Evolutionary conservation across 1,140 invertebrate species (phyloP).

Genomic region (Drosophila trapezifrons): DNA sequence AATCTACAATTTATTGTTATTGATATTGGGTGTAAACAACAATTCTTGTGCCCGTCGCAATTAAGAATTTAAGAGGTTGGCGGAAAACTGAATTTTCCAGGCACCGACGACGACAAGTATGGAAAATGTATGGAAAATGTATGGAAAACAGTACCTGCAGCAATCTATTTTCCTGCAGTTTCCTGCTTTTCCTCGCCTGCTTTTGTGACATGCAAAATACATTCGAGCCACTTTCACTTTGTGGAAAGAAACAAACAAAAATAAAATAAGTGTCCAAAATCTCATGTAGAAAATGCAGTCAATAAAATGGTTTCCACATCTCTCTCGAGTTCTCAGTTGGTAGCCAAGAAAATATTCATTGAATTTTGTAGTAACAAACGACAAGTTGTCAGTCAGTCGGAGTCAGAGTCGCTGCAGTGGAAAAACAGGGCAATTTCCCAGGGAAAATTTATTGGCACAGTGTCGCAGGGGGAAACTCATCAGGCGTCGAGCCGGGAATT

Average conservation of each 20-base stretch:
- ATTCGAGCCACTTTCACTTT: conserved; percentile 58
- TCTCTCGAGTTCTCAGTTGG: conserved; percentile 6
- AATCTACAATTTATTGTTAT: conserved; percentile 80
- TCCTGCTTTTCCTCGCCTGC: conserved; percentile 1
- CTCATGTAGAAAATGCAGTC: conserved; percentile 61
- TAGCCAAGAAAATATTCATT: conserved; percentile 71
- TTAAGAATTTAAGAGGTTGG: conserved; percentile 64
- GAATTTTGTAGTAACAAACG: conserved; percentile 78
- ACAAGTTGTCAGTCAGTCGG: conserved; percentile 62
- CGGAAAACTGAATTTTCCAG: conserved; percentile 47
- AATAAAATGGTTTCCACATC: conserved; percentile 51
- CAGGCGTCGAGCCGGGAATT: conserved; percentile 32
- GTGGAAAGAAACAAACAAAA: background rate
- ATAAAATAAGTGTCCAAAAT: conserved; percentile 10
- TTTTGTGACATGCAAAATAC: conserved; percentile 48
- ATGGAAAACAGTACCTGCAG: conserved; percentile 53
- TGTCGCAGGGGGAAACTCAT: conserved; percentile 38
- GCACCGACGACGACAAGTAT: conserved; percentile 51
- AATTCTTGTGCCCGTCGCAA: conserved; percentile 46
- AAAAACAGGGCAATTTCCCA: conserved; percentile 36
- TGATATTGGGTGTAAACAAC: conserved; percentile 74
- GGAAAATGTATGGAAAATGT: conserved; percentile 58
- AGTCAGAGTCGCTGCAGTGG: conserved; percentile 10
- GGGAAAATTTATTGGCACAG: conserved; percentile 57
- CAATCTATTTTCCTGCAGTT: conserved; percentile 14